Evolutionary conservation across 1,140 invertebrate genomes (phyloP).

Genomic region (Drosophila biarmipes): DNA sequence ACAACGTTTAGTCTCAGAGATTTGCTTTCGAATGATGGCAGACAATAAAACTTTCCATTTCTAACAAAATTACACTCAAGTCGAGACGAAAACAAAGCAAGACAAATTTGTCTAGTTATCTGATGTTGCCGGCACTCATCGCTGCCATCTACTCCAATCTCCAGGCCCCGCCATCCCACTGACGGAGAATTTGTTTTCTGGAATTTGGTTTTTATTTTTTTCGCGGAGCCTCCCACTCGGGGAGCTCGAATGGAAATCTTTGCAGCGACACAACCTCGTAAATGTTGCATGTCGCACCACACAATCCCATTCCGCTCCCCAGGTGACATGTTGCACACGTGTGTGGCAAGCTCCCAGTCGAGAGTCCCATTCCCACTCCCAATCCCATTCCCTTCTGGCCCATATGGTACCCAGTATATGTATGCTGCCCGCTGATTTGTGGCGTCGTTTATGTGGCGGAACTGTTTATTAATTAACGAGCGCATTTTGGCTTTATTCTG

Average conservation of each 20-base stretch:
- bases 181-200: slow-evolving; percentile 43
- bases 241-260: slow-evolving; percentile 17
- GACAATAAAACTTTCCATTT: slow-evolving; percentile 82
- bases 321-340: slow-evolving; percentile 68
- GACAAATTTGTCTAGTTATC: slow-evolving; percentile 75
- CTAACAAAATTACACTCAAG: slow-evolving; percentile 70
- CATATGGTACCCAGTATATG: slow-evolving; percentile 5
- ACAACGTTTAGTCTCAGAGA: slow-evolving; percentile 70
- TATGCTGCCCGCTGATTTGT: slow-evolving; percentile 54
- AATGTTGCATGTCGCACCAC: slow-evolving; percentile 48
- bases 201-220: slow-evolving; percentile 26
- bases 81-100: slow-evolving; percentile 50
- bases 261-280: slow-evolving; percentile 43
- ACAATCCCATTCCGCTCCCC: slow-evolving; percentile 47
- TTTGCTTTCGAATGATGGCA: slow-evolving; percentile 65
- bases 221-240: slow-evolving; percentile 29
- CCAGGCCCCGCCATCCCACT: slow-evolving; percentile 7
- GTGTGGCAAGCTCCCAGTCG: slow-evolving; percentile 30
- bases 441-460: slow-evolving; percentile 55
- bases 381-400: slow-evolving; percentile 13
- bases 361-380: background rate
- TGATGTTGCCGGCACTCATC: slow-evolving; percentile 30
- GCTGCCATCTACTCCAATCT: slow-evolving; percentile 5
- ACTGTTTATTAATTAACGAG: slow-evolving; percentile 66
- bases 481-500: slow-evolving; percentile 33